These are phyloP conservation scores for Scolopax bukidnonensis DNA, from an alignment of 2,797 vertebrate genomes.

Conservation along the genomic window DNA sequence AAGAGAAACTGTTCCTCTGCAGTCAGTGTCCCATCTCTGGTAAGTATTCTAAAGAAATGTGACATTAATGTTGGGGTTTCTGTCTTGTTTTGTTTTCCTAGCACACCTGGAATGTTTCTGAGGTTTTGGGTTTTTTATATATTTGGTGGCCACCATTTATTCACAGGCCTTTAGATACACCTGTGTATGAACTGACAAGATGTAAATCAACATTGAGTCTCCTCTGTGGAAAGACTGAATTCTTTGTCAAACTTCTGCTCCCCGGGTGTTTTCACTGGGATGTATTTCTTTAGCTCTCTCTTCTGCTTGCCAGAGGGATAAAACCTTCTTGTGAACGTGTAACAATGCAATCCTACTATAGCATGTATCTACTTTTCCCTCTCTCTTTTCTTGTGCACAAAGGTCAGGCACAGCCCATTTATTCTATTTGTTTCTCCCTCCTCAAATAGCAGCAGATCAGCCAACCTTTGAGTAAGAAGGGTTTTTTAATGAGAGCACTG, in stretches of 20 bases:
- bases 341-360: background rate
- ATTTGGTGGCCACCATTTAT: background rate
- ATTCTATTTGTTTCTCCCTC: background rate
- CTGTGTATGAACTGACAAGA: background rate
- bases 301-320: background rate
- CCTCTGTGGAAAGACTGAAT: background rate
- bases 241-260: background rate
- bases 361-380: background rate
- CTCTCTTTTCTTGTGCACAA: background rate
- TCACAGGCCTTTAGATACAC: background rate
- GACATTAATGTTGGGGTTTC: background rate
- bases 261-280: background rate
- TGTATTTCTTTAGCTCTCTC: background rate
- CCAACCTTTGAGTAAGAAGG: background rate
- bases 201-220: background rate
- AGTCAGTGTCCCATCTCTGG: background rate
- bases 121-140: background rate
- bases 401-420: background rate
- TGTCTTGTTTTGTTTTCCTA: background rate
- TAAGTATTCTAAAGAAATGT: fast-evolving
- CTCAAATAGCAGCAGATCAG: background rate
- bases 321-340: background rate
- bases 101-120: background rate
- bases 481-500: background rate
- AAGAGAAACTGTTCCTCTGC: background rate